phyloP scores from a whole-genome alignment of 2,113 vertebrate species.

The Vanacampus margaritifer region DNA sequence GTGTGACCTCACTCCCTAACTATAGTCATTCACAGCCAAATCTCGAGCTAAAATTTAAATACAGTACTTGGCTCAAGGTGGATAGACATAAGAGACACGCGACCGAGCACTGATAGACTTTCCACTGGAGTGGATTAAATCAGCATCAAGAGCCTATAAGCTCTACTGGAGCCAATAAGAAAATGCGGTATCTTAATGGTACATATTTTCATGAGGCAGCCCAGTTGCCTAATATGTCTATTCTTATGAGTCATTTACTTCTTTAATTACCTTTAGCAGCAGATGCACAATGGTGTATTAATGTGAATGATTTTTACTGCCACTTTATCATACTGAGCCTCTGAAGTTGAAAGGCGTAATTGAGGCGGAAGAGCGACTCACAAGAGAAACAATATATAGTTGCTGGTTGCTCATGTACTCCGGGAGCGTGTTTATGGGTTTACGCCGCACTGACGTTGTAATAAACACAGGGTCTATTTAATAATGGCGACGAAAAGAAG shows the following conservation, averaged over 20 bases:
- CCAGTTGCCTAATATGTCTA: conserved; percentile 99
- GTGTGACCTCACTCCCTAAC: conserved; percentile 57
- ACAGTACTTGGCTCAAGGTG: conserved; percentile 68
- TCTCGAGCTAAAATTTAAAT: conserved; percentile 59
- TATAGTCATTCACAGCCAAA: conserved; percentile 40
- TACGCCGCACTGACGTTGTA: conserved; percentile 94
- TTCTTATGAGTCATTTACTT: conserved; percentile 99
- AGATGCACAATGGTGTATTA: conserved; percentile 99
- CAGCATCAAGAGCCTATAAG: conserved; percentile 78
- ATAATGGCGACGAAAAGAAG: conserved; percentile 83
- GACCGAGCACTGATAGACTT: conserved; percentile 95
- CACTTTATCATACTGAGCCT: conserved; percentile 97
- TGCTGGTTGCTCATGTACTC: conserved; percentile 95
- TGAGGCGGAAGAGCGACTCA: conserved; percentile 97
- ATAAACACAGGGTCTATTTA: conserved; percentile 94
- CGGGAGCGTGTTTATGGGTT: conserved; percentile 96
- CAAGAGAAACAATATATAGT: conserved; percentile 98
- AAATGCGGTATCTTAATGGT: conserved; percentile 97
- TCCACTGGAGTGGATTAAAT: conserved; percentile 97
- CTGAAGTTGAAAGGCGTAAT: conserved; percentile 99
- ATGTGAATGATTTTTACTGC: conserved; percentile 99
- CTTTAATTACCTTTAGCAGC: conserved; percentile 99
- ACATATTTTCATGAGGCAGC: conserved; percentile 97
- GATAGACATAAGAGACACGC: conserved; percentile 64
- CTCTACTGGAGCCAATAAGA: conserved; percentile 88